Base-by-base conservation (phyloP, 1,140 invertebrate species). In the Plectrocnemia conspersa region DNA sequence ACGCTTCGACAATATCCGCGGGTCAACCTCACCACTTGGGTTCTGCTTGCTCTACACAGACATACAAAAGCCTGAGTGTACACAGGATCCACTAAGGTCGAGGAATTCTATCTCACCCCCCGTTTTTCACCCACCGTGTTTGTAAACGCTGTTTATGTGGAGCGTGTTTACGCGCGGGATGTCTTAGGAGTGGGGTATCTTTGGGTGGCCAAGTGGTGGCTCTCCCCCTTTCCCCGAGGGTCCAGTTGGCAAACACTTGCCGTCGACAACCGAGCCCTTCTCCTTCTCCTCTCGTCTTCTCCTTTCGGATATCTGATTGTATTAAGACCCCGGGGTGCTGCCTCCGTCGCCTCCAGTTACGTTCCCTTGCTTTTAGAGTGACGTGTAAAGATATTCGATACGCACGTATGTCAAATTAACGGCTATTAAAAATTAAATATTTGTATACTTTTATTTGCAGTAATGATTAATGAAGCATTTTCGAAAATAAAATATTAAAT, bases 181-280 rank as follows among this genome's bases (percentile, higher is more conserved):
- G n/a, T n/a, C n/a, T n/a, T n/a, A n/a, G 27, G 36, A 15, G 15
- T 16, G 42, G 42, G 42, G 15, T 4, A 45, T 3, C 13, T n/a
- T 29, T 29, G 6, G 27, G 35, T 38, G 7, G n/a, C n/a, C n/a
- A n/a, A n/a, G n/a, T n/a, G 35, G 35, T 7, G 35, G 13, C 10
- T 9, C 7, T 7, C 40, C 15, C 19, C 6, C 13, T 44, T 13
- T 27, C 42, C 32, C 46, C 32, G 18, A 46, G 54, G 54, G 35
- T 18, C 49, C 49, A 24, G 38, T 42, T 27, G 35, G 38, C 49
- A 52, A 52, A 50, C 49, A 40, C 49, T 25, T 23, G 35, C 29
- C 36, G 21, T 11, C 45, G 22, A 35, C 44, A 36, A 21, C 52
- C 35, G 10, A 16, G 35, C 35, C 18, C 35, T 16, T 38, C 35